phyloP scores from a whole-genome alignment of 2,888 invertebrate species.

The Dastarcus helophoroides region DNA sequence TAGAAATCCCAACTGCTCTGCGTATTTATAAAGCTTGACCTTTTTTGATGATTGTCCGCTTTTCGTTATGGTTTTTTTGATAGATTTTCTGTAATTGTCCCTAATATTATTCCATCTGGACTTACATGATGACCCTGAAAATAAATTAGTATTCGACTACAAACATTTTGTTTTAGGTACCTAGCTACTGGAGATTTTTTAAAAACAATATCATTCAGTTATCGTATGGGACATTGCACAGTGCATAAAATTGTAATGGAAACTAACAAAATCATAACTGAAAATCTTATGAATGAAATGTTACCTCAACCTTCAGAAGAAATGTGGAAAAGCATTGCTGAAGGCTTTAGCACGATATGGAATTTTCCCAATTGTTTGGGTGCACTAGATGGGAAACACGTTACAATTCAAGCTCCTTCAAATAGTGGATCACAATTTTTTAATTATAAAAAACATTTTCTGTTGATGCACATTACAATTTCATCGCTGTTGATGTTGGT shows the following conservation, averaged over 20 bases:
- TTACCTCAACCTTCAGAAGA: conserved; percentile 13
- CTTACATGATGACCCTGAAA: no score
- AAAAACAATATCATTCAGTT: conserved; percentile 13
- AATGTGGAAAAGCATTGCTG: conserved; percentile 13
- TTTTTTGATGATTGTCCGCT: no score
- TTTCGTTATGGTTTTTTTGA: no score
- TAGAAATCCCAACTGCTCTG: no score
- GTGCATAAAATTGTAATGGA: conserved; percentile 13
- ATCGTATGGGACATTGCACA: conserved; percentile 11
- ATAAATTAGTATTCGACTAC: no score
- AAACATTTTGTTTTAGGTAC: conserved; percentile 9
- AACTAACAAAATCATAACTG: conserved; percentile 10
- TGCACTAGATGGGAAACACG: no score
- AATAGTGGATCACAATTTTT: conserved; percentile 18
- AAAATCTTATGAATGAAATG: conserved; percentile 10
- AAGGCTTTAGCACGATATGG: conserved; percentile 10
- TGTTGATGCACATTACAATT: conserved; percentile 22
- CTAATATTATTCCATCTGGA: no score
- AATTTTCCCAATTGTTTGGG: no score
- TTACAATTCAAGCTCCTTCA: conserved; percentile 18
- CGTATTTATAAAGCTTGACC: no score
- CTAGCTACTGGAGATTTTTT: conserved; percentile 13
- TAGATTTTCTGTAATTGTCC: no score
- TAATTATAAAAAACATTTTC: conserved; percentile 19
- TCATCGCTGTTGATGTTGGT: conserved; percentile 16